Percentiles rank a stretch among this genome's conserved stretches.
Conservation (phyloP, 2,113 vertebrate genomes). For the Oncorhynchus masou region DNA sequence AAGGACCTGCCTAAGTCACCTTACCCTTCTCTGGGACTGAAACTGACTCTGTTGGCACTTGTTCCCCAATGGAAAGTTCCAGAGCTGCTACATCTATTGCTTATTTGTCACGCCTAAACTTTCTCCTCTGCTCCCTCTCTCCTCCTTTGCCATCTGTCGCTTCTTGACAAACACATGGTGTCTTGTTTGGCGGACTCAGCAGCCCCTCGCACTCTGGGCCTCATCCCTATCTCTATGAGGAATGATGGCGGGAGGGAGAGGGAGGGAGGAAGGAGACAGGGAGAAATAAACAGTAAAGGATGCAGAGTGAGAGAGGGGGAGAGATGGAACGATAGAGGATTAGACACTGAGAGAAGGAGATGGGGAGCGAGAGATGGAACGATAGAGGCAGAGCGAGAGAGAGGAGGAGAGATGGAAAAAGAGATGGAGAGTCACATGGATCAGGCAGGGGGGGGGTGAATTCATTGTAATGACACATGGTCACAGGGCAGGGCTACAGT, state of each 20-base stretch:
- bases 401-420: background rate
- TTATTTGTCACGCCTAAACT: no score
- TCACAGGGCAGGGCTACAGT: no score
- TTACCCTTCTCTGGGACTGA: no score
- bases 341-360: conserved; percentile 4
- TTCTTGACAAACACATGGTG: conserved; percentile 64
- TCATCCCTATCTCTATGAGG: conserved; percentile 11
- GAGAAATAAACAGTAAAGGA: background rate
- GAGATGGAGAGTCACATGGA: background rate
- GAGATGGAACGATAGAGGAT: conserved; percentile 15
- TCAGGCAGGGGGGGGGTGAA: background rate
- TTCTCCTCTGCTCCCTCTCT: conserved; percentile 2
- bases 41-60: no score
- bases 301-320: conserved; percentile 67
- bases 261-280: background rate
- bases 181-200: conserved; percentile 62
- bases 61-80: no score
- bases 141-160: conserved; percentile 63
- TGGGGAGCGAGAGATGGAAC: background rate
- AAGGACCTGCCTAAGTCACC: no score
- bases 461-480: background rate
- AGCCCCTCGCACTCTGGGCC: conserved; percentile 36
- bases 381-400: background rate
- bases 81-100: no score
- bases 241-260: background rate